Percentiles rank a stretch among this genome's conserved stretches.
Evolutionary conservation across 1,140 invertebrate species (phyloP).

Genomic region (Aethina tumida): DNA sequence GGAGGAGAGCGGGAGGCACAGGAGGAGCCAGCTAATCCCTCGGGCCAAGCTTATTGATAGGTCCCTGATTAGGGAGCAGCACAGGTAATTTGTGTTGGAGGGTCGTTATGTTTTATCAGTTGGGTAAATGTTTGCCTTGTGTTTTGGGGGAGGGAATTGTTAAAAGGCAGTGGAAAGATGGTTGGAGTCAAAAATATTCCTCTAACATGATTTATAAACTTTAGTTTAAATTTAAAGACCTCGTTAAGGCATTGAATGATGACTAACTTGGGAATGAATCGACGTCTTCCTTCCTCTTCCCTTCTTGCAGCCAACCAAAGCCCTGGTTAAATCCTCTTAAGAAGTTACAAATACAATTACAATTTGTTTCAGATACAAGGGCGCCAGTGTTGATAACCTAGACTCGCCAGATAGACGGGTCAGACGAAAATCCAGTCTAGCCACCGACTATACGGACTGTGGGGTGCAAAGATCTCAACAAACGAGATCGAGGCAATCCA

Average conservation of each 20-base stretch:
- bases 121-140: too few relatives aligned
- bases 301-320: too few relatives aligned
- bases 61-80: conserved; percentile 47
- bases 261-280: too few relatives aligned
- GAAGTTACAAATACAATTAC: too few relatives aligned
- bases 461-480: neutral
- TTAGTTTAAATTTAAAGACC: too few relatives aligned
- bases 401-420: neutral
- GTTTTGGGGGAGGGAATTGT: too few relatives aligned
- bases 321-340: too few relatives aligned
- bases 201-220: too few relatives aligned
- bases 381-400: conserved; percentile 10
- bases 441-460: conserved; percentile 9
- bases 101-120: neutral
- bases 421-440: conserved; percentile 2
- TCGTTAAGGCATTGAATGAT: too few relatives aligned
- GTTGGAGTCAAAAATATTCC: too few relatives aligned
- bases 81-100: conserved; percentile 42
- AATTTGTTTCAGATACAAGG: conserved; percentile 14
- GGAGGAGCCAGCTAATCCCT: conserved; percentile 63
- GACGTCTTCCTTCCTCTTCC: too few relatives aligned
- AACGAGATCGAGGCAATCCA: neutral
- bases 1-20: conserved; percentile 42
- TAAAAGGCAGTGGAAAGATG: too few relatives aligned
- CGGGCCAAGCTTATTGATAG: conserved; percentile 60